Evolutionary conservation across 2,888 invertebrate species (phyloP).

Genomic region (Eurytoma californica): DNA sequence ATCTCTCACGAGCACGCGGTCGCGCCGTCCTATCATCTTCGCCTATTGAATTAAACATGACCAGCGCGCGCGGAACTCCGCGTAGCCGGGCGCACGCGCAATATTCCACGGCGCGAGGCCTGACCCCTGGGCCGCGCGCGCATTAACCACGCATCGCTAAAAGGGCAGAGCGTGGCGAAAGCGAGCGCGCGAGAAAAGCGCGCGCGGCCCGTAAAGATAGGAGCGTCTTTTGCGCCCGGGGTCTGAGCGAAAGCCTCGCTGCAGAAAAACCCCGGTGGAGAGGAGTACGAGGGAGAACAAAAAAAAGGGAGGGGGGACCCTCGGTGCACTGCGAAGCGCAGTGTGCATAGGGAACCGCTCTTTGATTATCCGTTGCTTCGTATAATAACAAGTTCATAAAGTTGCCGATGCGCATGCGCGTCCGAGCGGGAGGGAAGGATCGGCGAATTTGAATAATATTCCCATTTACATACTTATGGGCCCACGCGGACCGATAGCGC

Average conservation of each 20-base stretch:
- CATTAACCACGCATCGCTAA: slow-evolving; percentile 32
- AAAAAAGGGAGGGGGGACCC: slow-evolving; percentile 40
- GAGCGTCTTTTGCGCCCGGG: too few species aligned
- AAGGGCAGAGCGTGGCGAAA: slow-evolving; percentile 26
- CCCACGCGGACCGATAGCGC: slow-evolving; percentile 47
- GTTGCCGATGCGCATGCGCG: slow-evolving; percentile 66
- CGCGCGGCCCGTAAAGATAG: neutral
- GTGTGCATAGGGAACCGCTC: slow-evolving; percentile 63
- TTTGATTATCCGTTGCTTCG: slow-evolving; percentile 72
- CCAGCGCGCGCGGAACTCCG: slow-evolving; percentile 39
- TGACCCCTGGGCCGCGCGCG: slow-evolving; percentile 5
- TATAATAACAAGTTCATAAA: slow-evolving; percentile 74
- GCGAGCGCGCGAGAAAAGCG: neutral
- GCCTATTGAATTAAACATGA: slow-evolving; percentile 56
- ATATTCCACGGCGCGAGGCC: slow-evolving; percentile 1
- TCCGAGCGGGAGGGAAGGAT: slow-evolving; percentile 47
- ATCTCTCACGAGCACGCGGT: neutral
- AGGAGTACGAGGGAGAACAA: neutral
- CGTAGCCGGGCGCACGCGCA: neutral
- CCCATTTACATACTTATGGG: slow-evolving; percentile 67
- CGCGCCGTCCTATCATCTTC: neutral
- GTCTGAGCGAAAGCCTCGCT: neutral
- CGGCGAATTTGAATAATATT: slow-evolving; percentile 64
- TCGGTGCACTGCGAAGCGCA: slow-evolving; percentile 41
- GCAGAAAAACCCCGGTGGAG: neutral